Evolutionary conservation across 1,140 invertebrate species (phyloP).

Genomic region (Nixonia krombeini): DNA sequence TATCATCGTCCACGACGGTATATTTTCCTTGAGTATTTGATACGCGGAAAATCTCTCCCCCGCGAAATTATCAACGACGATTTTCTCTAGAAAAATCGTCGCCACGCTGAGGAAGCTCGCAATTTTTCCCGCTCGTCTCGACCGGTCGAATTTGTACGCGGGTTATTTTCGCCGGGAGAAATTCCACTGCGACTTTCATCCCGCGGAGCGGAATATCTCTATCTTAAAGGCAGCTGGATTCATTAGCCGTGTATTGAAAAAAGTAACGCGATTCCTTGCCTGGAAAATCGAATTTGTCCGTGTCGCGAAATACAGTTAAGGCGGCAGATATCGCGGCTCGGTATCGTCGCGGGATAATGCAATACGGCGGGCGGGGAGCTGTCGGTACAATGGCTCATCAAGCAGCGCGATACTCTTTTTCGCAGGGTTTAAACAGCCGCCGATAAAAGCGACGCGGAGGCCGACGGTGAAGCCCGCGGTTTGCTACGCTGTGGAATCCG

Average conservation of each 20-base stretch:
- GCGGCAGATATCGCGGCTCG: not conserved
- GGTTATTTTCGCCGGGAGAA: too few relatives aligned
- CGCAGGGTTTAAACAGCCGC: not conserved
- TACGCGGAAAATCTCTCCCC: too few relatives aligned
- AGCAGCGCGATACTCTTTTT: not conserved
- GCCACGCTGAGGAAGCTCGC: too few relatives aligned
- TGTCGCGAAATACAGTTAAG: not conserved
- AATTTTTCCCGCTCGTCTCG: too few relatives aligned
- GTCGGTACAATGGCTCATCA: constrained; percentile 1
- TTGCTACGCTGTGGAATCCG: not conserved
- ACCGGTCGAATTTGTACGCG: too few relatives aligned
- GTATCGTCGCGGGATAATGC: constrained; percentile 3
- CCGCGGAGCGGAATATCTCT: too few relatives aligned
- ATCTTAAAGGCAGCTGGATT: not conserved
- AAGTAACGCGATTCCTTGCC: constrained; percentile 1
- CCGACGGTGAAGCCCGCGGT: not conserved
- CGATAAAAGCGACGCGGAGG: not conserved
- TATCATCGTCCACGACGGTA: too few relatives aligned
- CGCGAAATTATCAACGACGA: too few relatives aligned
- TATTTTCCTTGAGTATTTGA: too few relatives aligned
- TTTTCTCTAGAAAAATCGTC: too few relatives aligned
- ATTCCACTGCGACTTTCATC: too few relatives aligned
- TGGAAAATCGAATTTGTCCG: not conserved
- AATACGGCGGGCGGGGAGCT: not conserved
- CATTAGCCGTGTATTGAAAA: constrained; percentile 1